These are phyloP conservation scores for Drosophila bocqueti DNA, from an alignment of 1,140 invertebrate species.

Conservation along the genomic window DNA sequence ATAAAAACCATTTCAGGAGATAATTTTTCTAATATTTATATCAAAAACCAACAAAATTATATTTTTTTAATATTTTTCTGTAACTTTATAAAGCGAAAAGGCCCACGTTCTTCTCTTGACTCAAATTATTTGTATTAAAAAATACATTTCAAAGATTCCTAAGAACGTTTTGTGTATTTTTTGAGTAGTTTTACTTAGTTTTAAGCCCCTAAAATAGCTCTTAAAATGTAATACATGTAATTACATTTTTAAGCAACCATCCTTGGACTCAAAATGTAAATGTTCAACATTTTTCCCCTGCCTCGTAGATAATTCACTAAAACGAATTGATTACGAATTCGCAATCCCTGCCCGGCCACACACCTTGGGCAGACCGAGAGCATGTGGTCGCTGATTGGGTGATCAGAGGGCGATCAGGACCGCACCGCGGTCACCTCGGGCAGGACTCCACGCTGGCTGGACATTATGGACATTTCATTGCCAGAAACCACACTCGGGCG, in stretches of 20 bases:
- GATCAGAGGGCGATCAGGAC: constrained; percentile 46
- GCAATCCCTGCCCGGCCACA: constrained; percentile 29
- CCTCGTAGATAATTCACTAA: constrained; percentile 9
- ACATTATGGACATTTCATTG: constrained; percentile 79
- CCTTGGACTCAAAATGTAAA: neutral
- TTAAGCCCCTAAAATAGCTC: neutral
- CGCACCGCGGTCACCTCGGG: constrained; percentile 19
- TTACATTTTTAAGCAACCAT: neutral
- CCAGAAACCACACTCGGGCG: constrained; percentile 74
- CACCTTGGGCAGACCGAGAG: constrained; percentile 38
- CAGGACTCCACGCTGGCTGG: constrained; percentile 63
- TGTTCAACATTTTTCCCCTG: neutral
- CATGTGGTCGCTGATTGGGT: constrained; percentile 62
- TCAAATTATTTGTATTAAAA: neutral
- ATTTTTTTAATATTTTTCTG: too few species aligned
- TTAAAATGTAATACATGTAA: neutral
- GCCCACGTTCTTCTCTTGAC: too few species aligned
- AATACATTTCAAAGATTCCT: neutral
- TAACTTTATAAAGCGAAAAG: too few species aligned
- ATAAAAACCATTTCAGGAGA: too few species aligned
- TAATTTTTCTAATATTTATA: too few species aligned
- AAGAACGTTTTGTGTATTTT: accelerated
- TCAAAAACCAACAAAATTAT: too few species aligned
- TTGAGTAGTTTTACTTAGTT: neutral
- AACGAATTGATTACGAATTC: constrained; percentile 37